Conservation (phyloP, 2,888 invertebrate species). For the Stenichneumon culpator region DNA sequence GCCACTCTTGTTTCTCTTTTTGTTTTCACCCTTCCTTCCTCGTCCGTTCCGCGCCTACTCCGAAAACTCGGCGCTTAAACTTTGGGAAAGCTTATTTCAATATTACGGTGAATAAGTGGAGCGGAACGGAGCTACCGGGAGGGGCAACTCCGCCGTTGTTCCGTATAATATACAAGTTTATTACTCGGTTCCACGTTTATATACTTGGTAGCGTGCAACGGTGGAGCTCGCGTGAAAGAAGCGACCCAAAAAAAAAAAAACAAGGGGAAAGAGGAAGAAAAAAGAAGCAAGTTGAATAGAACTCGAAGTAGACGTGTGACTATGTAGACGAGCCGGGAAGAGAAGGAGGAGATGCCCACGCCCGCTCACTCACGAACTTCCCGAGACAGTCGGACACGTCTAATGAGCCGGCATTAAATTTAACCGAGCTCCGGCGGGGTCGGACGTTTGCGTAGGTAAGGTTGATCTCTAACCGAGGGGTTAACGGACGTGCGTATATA, state of each 20-base stretch:
- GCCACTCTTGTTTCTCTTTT: constrained; percentile 68
- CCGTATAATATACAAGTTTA: constrained; percentile 68
- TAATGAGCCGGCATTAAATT: constrained; percentile 72
- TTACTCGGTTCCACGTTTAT: constrained; percentile 46
- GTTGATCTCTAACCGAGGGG: constrained; percentile 38
- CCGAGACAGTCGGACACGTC: constrained; percentile 65
- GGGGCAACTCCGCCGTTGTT: constrained; percentile 62
- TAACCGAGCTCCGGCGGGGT: constrained; percentile 63
- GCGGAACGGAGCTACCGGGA: constrained; percentile 36
- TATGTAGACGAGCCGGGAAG: constrained; percentile 36
- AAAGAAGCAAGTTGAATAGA: constrained; percentile 36
- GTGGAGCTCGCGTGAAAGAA: constrained; percentile 20
- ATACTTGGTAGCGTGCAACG: constrained; percentile 24
- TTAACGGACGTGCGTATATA: constrained; percentile 45
- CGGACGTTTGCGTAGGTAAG: constrained; percentile 66
- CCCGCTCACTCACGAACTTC: constrained; percentile 66
- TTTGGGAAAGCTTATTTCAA: constrained; percentile 79
- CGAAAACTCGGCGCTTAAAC: constrained; percentile 73
- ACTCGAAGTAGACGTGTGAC: constrained; percentile 44
- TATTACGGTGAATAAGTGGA: constrained; percentile 77
- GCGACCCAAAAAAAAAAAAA: not conserved
- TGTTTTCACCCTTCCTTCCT: constrained; percentile 40
- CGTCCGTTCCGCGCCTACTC: constrained; percentile 51
- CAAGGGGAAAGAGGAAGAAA: not conserved
- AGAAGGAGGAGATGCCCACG: constrained; percentile 63